Evolutionary conservation across 2,113 vertebrate genomes (phyloP), one percentile per base, ranked within the genome.

Genomic region (Pseudorasbora parva): DNA sequence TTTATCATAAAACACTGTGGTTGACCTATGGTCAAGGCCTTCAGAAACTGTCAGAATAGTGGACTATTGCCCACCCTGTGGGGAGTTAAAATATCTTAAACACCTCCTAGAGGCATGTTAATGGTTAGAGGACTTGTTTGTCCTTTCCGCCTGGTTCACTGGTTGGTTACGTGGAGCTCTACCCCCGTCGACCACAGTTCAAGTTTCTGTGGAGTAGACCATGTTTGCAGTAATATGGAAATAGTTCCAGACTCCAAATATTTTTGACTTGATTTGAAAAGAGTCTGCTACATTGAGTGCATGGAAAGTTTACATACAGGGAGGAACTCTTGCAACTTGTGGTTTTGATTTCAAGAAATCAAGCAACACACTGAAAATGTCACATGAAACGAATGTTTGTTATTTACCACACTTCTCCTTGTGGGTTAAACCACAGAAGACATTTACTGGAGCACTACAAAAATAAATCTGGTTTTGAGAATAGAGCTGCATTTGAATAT

Each of bases 261-360:
- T 75, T 51, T 73, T 51, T 21, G 72, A 25, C 15, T 30, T 30
- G 12, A 47, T 27, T 51, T 30, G 27, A 51, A 74, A 74, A 51
- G 45, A 30, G 72, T 54, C 51, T 51, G 72, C 7, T 30, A 54
- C 47, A 75, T 33, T 54, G 14, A 75, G 47, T 11, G 43, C 15
- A 54, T 23, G 72, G 47, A 75, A 75, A 71, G 33, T 69, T 56
- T 54, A 19, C 49, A 41, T 43, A 81, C 21, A 54, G 43, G 51
- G 30, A 56, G 49, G 47, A 30, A 51, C 30, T 23, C 51, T 43
- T 60, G 33, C 30, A 57, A 6, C 33, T 7, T 43, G 77, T 64
- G 75, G 54, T 41, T 77, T 76, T 60, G 41, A 23, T 43, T 60
- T 60, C 49, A 78, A 60, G n/a, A 78, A 78, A 72, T 72, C 21